Percentiles rank a stretch among this genome's conserved stretches.
Conservation (phyloP, 2,797 vertebrate genomes). For the Sebastes taczanowskii region DNA sequence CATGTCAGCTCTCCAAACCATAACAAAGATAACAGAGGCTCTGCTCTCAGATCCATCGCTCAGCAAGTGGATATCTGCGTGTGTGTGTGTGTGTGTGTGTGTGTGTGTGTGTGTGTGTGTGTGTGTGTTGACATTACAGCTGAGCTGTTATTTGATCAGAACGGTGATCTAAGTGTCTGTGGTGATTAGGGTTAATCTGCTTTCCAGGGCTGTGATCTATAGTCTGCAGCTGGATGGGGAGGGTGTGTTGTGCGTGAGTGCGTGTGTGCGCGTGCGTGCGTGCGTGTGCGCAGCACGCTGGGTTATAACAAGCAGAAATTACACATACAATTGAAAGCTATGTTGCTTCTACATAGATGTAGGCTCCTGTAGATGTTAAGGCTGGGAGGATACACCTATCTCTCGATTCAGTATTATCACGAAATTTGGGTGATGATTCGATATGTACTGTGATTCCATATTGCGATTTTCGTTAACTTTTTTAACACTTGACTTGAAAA, state of each 20-base stretch:
- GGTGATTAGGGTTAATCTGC: constrained; percentile 75
- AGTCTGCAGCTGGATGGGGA: constrained; percentile 47
- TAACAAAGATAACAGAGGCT: constrained; percentile 77
- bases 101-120: neutral
- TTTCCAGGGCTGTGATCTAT: constrained; percentile 68
- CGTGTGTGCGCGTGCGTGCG: neutral
- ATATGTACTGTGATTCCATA: too few relatives aligned
- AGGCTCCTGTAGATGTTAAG: too few relatives aligned
- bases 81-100: neutral
- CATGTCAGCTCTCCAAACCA: constrained; percentile 75
- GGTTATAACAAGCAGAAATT: neutral
- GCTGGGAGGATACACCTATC: too few relatives aligned
- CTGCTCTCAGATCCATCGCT: constrained; percentile 67
- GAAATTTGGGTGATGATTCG: too few relatives aligned
- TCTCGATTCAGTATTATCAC: too few relatives aligned
- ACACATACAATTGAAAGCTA: neutral
- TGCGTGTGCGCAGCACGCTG: neutral
- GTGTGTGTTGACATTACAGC: constrained; percentile 66
- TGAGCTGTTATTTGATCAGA: constrained; percentile 77
- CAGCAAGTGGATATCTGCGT: constrained; percentile 51
- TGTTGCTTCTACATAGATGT: neutral
- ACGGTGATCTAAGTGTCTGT: constrained; percentile 70
- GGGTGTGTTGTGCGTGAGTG: neutral
- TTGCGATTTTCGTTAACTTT: too few relatives aligned
- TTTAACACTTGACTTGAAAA: too few relatives aligned